These are phyloP conservation scores for Cephalopachus bancanus DNA, from an alignment of 2,797 vertebrate species.

Conservation along the genomic window DNA sequence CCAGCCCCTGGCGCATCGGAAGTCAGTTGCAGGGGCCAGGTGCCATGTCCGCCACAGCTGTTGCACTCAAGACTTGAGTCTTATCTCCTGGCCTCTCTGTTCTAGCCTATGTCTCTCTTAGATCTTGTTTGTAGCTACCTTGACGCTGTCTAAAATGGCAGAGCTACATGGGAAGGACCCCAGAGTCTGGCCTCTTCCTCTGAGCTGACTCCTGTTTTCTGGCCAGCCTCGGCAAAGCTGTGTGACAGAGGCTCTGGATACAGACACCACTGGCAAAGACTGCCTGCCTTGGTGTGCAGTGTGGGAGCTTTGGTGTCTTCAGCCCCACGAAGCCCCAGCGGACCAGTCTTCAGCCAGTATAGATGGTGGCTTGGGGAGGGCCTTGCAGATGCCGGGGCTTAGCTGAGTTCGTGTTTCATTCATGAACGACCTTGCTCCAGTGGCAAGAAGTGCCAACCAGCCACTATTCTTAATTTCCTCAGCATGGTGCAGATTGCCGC, in stretches of 20 bases:
- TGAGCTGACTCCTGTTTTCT: background rate
- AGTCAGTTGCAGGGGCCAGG: background rate
- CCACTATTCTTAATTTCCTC: constrained; percentile 24
- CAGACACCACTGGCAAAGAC: background rate
- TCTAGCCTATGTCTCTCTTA: background rate
- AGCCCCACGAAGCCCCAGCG: background rate
- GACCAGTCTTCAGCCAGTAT: background rate
- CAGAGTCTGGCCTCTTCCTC: background rate
- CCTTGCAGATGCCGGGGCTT: background rate
- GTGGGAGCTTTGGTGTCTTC: background rate
- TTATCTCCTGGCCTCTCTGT: background rate
- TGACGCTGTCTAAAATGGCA: constrained; percentile 9
- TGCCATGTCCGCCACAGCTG: background rate
- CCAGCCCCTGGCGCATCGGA: background rate
- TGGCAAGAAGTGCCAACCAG: background rate
- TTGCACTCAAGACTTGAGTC: background rate
- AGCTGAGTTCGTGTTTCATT: constrained; percentile 43
- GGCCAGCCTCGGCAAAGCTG: background rate
- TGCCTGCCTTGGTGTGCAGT: background rate
- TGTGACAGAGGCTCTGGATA: background rate
- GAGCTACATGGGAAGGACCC: background rate
- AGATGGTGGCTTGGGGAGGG: background rate
- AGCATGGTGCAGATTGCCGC: background rate
- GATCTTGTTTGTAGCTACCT: background rate
- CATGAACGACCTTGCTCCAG: background rate